Conservation (phyloP, 2,113 vertebrate genomes). For the Hippopotamus amphibius region DNA sequence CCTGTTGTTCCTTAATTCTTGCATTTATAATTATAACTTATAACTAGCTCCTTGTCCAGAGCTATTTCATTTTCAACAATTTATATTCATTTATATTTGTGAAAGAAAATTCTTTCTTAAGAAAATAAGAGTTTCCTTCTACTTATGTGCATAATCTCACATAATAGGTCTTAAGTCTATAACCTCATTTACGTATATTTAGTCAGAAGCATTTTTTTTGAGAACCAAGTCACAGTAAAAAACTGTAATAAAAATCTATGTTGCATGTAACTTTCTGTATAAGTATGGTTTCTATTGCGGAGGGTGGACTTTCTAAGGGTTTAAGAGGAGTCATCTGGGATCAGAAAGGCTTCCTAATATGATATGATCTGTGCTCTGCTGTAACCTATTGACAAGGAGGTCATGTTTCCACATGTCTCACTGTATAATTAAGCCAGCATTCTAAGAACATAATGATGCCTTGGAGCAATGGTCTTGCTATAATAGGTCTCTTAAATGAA, state of each 20-base stretch:
- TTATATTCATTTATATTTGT: background rate
- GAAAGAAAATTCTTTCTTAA: background rate
- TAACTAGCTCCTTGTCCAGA: background rate
- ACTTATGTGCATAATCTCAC: background rate
- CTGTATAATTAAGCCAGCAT: conserved; percentile 1
- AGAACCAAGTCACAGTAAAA: conserved; percentile 9
- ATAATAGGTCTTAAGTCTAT: background rate
- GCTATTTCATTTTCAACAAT: background rate
- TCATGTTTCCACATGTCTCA: conserved; percentile 32
- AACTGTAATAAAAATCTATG: background rate
- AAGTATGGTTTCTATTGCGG: background rate
- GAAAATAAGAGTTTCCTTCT: background rate
- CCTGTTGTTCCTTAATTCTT: background rate
- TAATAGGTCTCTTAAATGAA: conserved; percentile 4
- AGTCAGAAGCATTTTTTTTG: background rate
- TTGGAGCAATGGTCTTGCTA: background rate
- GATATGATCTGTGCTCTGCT: background rate
- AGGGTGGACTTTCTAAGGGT: background rate
- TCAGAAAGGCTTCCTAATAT: conserved; percentile 14
- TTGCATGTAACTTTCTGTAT: background rate
- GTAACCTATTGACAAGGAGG: conserved; percentile 26
- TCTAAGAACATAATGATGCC: background rate
- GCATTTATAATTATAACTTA: background rate
- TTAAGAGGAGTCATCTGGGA: background rate
- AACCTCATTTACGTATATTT: background rate